phyloP scores from a whole-genome alignment of 2,888 invertebrate genomes.

The Phorcus lineatus region DNA sequence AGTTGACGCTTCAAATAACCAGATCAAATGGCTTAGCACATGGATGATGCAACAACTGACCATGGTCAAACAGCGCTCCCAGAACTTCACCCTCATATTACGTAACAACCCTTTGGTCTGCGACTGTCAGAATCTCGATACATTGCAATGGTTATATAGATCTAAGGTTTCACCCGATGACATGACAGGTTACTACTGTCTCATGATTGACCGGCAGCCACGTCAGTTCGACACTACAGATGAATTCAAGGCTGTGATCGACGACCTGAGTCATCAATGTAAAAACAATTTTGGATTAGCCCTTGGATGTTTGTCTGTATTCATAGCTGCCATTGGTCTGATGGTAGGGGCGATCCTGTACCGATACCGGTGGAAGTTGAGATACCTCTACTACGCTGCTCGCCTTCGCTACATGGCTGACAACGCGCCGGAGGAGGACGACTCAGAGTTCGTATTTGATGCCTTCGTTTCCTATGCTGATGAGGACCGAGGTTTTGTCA shows the following conservation, averaged over 20 bases:
- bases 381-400: slow-evolving; percentile 38
- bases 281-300: neutral
- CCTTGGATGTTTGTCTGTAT: neutral
- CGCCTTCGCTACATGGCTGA: slow-evolving; percentile 32
- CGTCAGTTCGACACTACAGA: neutral
- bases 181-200: neutral
- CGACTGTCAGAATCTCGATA: neutral
- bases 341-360: slow-evolving; percentile 33
- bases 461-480: slow-evolving; percentile 54
- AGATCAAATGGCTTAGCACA: neutral
- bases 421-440: neutral
- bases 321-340: slow-evolving; percentile 7
- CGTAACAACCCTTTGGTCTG: neutral
- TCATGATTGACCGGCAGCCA: neutral
- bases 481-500: slow-evolving; percentile 41
- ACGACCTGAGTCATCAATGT: neutral
- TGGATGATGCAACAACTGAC: neutral
- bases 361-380: slow-evolving; percentile 41
- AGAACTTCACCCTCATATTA: neutral
- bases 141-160: neutral
- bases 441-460: slow-evolving; percentile 46
- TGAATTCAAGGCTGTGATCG: neutral
- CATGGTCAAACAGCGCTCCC: neutral
- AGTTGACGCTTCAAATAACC: neutral
- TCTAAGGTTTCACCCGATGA: neutral